phyloP scores from a whole-genome alignment of 2,113 vertebrate genomes.

The Sceloporus tristichus region DNA sequence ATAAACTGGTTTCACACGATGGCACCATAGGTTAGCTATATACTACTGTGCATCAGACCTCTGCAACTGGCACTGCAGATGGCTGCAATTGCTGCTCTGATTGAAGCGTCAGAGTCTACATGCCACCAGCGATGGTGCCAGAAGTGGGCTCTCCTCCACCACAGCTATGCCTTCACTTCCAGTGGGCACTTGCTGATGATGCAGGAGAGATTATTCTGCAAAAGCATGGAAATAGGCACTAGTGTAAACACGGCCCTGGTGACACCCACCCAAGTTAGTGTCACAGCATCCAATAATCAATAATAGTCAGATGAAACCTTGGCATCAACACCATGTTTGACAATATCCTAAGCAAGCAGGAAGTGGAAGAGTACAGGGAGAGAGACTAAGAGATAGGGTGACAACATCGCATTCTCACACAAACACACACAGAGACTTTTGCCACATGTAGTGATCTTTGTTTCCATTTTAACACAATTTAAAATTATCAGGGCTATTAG shows the following conservation, averaged over 20 bases:
- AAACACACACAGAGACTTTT: background rate
- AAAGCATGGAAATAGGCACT: constrained; percentile 13
- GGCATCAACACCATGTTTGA: constrained; percentile 40
- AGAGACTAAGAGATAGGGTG: background rate
- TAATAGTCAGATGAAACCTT: constrained; percentile 51
- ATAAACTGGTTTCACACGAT: background rate
- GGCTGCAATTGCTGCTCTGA: background rate
- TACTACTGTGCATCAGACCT: background rate
- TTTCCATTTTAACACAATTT: constrained; percentile 12
- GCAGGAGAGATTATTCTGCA: background rate
- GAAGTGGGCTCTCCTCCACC: background rate
- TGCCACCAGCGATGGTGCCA: background rate
- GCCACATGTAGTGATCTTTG: constrained; percentile 33
- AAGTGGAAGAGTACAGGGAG: constrained; percentile 45
- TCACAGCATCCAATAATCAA: background rate
- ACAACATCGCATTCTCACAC: constrained; percentile 52
- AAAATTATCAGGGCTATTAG: background rate
- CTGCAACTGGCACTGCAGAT: background rate
- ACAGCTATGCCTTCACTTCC: too few relatives aligned
- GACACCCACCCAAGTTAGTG: background rate
- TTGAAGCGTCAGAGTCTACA: background rate
- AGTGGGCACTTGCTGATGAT: background rate
- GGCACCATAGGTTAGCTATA: background rate
- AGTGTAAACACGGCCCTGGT: background rate
- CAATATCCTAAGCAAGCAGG: constrained; percentile 59